Evolutionary conservation across 1,140 invertebrate genomes (phyloP), one percentile per base, ranked within the genome.

Genomic region (Plectus sambesii): DNA sequence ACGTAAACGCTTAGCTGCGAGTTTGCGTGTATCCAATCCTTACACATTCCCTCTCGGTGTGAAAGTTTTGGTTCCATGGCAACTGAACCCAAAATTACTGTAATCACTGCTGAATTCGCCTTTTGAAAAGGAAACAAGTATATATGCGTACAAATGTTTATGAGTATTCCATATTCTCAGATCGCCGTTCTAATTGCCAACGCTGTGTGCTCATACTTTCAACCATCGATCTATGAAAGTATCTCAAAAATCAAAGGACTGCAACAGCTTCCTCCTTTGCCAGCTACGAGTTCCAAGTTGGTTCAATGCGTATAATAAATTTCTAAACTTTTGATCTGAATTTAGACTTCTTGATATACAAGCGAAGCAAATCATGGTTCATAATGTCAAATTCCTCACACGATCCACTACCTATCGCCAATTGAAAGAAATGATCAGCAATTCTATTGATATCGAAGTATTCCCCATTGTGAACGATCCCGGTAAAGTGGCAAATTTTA

Each of bases 221-320:
- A 93, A 64, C 90, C 92, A 0, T 96, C 89, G 25, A 85, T 96
- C 59, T 98, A 96, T 74, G 92, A 98, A 75, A 90, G 86, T 68
- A 97, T 97, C 62, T 96, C 97, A 55, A 76, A 89, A 51, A 89
- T 97, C 60, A 97, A 97, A 73, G 87, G 89, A 68, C 74, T 98
- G 56, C 93, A 92, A 0, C 98, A 94, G 73, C 72, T 98, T 38
- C 93, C 92, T 19, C 58, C 61, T 43, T 68, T 66, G 43, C 57
- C 63, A 1, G 51, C 58, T 38, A 49, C 55, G 15, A 39, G 41
- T 33, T 56, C 49, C 9, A 44, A 52, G 44, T 62, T 29, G 22
- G 35, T 35, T 1, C 9, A 19, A 2, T 17, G 12, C 12, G 30
- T 53, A 8, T 51, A 51, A 57, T 4, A 19, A 25, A 17, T 24